phyloP scores from a whole-genome alignment of 2,113 vertebrate genomes.

The Caranx ignobilis region DNA sequence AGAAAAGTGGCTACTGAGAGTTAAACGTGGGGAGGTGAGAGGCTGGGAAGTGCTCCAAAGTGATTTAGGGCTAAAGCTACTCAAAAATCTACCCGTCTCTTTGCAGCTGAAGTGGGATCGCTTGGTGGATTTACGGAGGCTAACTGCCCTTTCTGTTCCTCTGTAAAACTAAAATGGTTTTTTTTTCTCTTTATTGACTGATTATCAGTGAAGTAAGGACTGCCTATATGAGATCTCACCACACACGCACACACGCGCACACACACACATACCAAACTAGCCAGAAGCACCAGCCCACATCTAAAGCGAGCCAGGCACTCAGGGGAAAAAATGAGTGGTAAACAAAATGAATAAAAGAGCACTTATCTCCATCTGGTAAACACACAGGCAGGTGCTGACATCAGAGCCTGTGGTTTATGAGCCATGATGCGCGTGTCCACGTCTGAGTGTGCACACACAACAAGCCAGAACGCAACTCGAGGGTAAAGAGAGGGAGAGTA shows the following conservation, averaged over 20 bases:
- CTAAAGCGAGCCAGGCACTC: constrained; percentile 43
- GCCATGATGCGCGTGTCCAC: constrained; percentile 1
- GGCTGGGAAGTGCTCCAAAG: constrained; percentile 57
- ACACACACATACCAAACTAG: constrained; percentile 13
- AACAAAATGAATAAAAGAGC: constrained; percentile 68
- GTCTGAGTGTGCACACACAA: background rate
- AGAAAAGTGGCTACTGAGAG: constrained; percentile 51
- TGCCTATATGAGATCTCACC: constrained; percentile 5
- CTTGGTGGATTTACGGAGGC: constrained; percentile 43
- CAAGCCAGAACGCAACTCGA: background rate
- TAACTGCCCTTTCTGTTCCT: constrained; percentile 35
- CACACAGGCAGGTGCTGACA: constrained; percentile 59
- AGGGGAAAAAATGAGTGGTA: constrained; percentile 37
- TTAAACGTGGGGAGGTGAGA: constrained; percentile 52
- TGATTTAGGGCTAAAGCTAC: constrained; percentile 62
- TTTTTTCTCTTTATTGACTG: constrained; percentile 3
- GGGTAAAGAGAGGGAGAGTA: background rate
- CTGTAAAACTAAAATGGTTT: constrained; percentile 19
- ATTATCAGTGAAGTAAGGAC: constrained; percentile 21
- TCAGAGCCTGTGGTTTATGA: constrained; percentile 49
- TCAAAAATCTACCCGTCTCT: constrained; percentile 49
- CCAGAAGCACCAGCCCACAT: constrained; percentile 52
- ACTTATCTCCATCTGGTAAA: constrained; percentile 67
- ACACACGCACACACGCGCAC: constrained; percentile 2
- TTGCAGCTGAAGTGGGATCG: constrained; percentile 52